phyloP scores from a whole-genome alignment of 2,113 vertebrate genomes.

The Neotoma lepida region DNA sequence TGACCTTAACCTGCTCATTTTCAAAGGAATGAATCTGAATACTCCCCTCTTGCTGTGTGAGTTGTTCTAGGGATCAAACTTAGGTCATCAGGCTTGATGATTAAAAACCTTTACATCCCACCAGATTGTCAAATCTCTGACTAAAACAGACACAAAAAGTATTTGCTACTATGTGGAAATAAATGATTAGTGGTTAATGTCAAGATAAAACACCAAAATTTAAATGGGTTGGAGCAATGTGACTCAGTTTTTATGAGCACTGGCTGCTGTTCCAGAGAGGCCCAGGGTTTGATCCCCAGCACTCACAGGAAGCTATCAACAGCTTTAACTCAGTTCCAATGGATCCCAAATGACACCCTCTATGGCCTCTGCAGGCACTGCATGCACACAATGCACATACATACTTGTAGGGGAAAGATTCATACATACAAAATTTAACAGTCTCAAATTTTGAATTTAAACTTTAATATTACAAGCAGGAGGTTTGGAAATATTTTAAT shows the following conservation, averaged over 20 bases:
- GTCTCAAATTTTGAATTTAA: background rate
- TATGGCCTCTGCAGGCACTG: background rate
- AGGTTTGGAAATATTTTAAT: constrained; percentile 19
- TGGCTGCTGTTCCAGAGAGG: background rate
- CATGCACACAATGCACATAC: background rate
- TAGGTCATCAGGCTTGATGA: background rate
- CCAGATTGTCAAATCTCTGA: background rate
- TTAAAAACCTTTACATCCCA: background rate
- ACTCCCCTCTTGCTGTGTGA: background rate
- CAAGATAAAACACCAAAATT: background rate
- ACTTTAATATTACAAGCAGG: constrained; percentile 20
- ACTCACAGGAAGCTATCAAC: background rate
- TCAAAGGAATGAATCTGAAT: constrained; percentile 14
- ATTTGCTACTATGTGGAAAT: background rate
- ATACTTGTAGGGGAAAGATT: background rate
- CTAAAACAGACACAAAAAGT: background rate
- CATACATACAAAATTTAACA: background rate
- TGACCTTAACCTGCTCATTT: background rate
- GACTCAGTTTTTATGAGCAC: background rate
- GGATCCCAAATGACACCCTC: background rate
- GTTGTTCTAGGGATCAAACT: background rate
- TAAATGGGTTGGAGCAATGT: background rate
- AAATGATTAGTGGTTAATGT: constrained; percentile 42
- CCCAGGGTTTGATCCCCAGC: background rate
- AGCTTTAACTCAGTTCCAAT: background rate